Percentiles rank a stretch among this genome's conserved stretches.
phyloP scores from a whole-genome alignment of 2,888 invertebrate species.

The Stenodema calcarata region DNA sequence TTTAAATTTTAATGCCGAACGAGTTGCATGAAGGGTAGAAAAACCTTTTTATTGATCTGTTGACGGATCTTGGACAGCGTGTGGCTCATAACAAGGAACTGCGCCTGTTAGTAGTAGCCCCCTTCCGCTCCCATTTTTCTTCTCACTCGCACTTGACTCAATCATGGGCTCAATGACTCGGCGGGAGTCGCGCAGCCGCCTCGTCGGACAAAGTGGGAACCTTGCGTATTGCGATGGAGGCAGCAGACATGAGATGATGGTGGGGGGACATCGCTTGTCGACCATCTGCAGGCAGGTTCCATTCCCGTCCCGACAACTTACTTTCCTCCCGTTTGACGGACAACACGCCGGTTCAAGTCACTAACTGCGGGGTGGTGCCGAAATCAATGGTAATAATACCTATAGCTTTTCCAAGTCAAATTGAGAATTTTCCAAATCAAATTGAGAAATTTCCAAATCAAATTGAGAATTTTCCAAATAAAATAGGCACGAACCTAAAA shows the following conservation, averaged over 20 bases:
- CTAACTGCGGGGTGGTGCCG: not conserved
- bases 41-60: constrained; percentile 8
- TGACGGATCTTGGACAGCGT: constrained; percentile 8
- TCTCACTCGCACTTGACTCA: not conserved
- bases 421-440: too few relatives aligned
- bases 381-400: too few relatives aligned
- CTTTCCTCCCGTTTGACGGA: too few relatives aligned
- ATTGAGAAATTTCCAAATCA: too few relatives aligned
- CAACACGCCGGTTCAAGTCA: too few relatives aligned
- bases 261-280: not conserved
- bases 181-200: constrained; percentile 10
- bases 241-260: not conserved
- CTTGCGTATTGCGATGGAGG: not conserved
- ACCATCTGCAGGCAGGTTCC: too few relatives aligned
- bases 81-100: constrained; percentile 4
- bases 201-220: not conserved
- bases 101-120: not conserved
- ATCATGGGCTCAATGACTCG: not conserved
- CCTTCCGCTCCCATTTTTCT: not conserved
- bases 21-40: not conserved
- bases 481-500: too few relatives aligned
- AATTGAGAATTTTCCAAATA: too few relatives aligned
- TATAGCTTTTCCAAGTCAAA: too few relatives aligned
- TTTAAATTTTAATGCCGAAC: not conserved
- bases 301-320: too few relatives aligned